Percentiles rank a stretch among this genome's conserved stretches.
Evolutionary conservation across 2,888 invertebrate genomes (phyloP).

Genomic region (Pachliopta kotzebuea): DNA sequence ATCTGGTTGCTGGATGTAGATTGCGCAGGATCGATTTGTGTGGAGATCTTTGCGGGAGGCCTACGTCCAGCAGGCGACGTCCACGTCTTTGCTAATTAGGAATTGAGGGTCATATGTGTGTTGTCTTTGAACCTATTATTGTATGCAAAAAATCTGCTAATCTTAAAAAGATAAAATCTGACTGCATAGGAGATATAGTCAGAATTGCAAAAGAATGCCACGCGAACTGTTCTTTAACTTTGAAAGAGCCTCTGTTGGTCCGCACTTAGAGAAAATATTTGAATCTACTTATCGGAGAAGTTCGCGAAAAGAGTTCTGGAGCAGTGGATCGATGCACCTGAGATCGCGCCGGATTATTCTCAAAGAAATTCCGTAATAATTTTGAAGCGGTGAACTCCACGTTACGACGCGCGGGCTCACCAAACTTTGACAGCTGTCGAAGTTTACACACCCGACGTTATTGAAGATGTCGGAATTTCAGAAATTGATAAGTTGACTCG

Average conservation of each 20-base stretch:
- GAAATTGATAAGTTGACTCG: conserved; percentile 25
- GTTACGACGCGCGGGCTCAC: conserved; percentile 34
- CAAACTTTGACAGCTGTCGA: conserved; percentile 47
- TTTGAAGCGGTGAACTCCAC: conserved; percentile 40
- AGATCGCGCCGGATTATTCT: conserved; percentile 40
- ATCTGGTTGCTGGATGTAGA: too few species aligned
- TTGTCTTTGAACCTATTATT: too few species aligned
- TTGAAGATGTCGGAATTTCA: conserved; percentile 27
- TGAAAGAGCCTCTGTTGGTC: conserved; percentile 52
- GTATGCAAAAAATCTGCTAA: too few species aligned
- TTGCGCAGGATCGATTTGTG: too few species aligned
- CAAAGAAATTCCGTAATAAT: conserved; percentile 49
- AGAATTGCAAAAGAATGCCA: conserved; percentile 46
- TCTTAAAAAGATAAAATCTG: too few species aligned
- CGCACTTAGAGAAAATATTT: conserved; percentile 65
- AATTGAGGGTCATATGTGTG: too few species aligned
- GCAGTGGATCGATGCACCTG: conserved; percentile 53
- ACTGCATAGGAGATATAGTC: background rate
- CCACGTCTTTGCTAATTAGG: too few species aligned
- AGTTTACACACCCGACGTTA: conserved; percentile 37
- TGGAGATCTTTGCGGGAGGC: too few species aligned
- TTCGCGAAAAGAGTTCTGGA: conserved; percentile 37
- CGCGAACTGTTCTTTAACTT: conserved; percentile 49
- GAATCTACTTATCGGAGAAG: conserved; percentile 58
- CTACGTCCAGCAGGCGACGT: too few species aligned